Percentiles rank a stretch among this genome's conserved stretches.
phyloP scores from a whole-genome alignment of 2,888 invertebrate genomes.

The Diplazon laetatorius region DNA sequence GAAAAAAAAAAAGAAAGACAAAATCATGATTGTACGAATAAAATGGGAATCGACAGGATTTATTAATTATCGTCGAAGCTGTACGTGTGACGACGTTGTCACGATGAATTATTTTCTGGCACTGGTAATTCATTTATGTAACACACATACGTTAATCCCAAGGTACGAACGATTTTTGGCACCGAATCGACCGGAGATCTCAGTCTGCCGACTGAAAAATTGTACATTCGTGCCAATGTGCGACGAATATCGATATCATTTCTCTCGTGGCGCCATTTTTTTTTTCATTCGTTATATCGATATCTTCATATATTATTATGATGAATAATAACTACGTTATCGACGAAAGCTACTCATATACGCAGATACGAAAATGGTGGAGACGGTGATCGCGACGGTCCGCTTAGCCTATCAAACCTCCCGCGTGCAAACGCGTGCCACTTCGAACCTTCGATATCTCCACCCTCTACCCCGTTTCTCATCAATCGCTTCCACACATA shows the following conservation, averaged over 20 bases:
- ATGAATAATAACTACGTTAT: too few species aligned
- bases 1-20: too few species aligned
- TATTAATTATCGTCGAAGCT: too few species aligned
- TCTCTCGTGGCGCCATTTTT: too few species aligned
- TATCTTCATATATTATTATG: too few species aligned
- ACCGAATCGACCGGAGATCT: neutral
- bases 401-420: neutral
- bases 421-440: neutral
- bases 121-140: neutral
- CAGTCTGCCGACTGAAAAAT: neutral
- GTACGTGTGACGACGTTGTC: too few species aligned
- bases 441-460: constrained; percentile 6
- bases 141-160: neutral
- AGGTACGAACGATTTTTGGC: neutral
- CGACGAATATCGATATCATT: constrained; percentile 22
- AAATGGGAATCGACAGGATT: too few species aligned
- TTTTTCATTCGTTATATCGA: too few species aligned
- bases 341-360: neutral
- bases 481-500: too few species aligned
- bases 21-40: too few species aligned
- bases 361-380: neutral
- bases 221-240: neutral
- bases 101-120: too few species aligned
- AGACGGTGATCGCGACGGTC: neutral
- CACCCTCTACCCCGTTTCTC: neutral